Conservation (phyloP, 2,888 invertebrate genomes). For the Pomacea canaliculata region DNA sequence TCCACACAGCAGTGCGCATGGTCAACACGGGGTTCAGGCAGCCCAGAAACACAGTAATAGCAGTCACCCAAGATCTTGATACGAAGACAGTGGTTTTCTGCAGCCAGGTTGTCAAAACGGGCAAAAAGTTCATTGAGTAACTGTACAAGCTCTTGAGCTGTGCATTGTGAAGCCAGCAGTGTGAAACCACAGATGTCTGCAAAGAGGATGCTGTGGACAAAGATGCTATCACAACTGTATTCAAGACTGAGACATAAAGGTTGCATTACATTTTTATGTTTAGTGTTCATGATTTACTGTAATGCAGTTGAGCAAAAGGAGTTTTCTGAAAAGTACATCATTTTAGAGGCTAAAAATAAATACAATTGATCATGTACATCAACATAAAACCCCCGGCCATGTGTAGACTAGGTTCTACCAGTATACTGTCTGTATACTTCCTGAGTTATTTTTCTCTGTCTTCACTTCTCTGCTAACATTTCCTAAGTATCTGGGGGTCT, state of each 20-base stretch:
- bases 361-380: no score
- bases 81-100: slow-evolving; percentile 94
- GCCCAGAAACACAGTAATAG: slow-evolving; percentile 93
- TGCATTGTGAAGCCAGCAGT: slow-evolving; percentile 82
- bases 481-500: no score
- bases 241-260: background rate
- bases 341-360: no score
- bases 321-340: no score
- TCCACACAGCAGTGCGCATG: slow-evolving; percentile 97
- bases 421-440: no score
- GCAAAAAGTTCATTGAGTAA: slow-evolving; percentile 96
- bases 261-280: background rate
- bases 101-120: slow-evolving; percentile 88
- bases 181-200: slow-evolving; percentile 99
- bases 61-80: slow-evolving; percentile 97
- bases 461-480: no score
- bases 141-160: slow-evolving; percentile 94
- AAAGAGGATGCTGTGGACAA: slow-evolving; percentile 84
- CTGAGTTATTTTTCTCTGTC: no score
- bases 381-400: no score
- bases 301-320: background rate
- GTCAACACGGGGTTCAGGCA: slow-evolving; percentile 92
- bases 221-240: background rate
- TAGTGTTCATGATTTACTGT: background rate
- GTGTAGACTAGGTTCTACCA: no score